Base-by-base conservation (phyloP, 2,888 invertebrate species). In the Agonopterix heracliana region DNA sequence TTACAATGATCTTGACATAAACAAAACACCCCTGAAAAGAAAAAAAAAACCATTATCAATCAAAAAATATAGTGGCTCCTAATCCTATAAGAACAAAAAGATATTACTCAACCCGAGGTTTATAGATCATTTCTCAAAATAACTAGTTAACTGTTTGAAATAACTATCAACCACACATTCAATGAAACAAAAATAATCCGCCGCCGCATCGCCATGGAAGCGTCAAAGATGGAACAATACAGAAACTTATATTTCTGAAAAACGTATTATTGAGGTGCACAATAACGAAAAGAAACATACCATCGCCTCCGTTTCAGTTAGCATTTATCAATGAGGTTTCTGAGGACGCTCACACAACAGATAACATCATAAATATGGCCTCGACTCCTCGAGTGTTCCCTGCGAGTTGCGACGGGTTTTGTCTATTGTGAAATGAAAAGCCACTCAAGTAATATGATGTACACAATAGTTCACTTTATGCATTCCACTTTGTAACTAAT, bases 361-460 rank as follows among this genome's bases (percentile, higher is more conserved):
- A 89, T 89, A 89, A 89, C 89, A 89, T 89, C 89, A 86, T 91
- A 91, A 91, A 91, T 91, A 91, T 91, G 91, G 91, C 91, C 91
- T 91, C 84, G 75, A 78, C 70, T 78, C 75, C 68, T 81, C 73
- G 81, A 82, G 80, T 78, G 74, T 76, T 87, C 77, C 90, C 83
- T 85, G 80, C 79, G 83, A 89, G 90, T 83, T 85, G 80, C 79
- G 83, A 89, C 81, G 82, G 81, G 86, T 86, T 87, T 84, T 81
- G 81, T 83, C 85, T 85, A 83, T 84, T 84, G 85, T 85, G 85
- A 82, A 84, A 84, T 74, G 69, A 78, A 80, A 74, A 74, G 67
- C 68, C 73, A 81, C 76, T 78, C 67, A 69, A 70, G 66, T 69
- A 62, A 57, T 70, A 63, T 60, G 71, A 66, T 66, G 63, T 61